phyloP scores from a whole-genome alignment of 2,797 vertebrate genomes.

The Sebastes nivosus region DNA sequence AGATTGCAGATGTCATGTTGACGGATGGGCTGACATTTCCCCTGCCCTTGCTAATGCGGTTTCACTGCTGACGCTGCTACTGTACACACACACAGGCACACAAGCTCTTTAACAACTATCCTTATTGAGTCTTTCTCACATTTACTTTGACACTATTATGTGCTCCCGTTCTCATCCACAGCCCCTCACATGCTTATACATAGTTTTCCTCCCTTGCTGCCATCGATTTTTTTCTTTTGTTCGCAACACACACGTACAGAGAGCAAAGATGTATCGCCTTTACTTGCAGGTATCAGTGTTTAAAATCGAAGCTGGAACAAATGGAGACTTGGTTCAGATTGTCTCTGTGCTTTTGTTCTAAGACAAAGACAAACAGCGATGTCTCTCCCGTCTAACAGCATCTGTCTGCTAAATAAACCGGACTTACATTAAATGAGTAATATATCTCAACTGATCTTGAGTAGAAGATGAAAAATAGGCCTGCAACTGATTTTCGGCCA shows the following conservation, averaged over 20 bases:
- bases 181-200: background rate
- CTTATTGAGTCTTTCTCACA: slow-evolving; percentile 25
- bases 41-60: slow-evolving; percentile 33
- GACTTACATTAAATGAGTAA: background rate
- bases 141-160: slow-evolving; percentile 18
- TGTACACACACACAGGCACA: slow-evolving; percentile 20
- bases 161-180: background rate
- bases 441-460: background rate
- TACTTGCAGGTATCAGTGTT: slow-evolving; percentile 17
- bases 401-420: background rate
- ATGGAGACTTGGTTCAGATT: background rate
- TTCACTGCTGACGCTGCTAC: slow-evolving; percentile 58
- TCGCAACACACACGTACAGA: background rate
- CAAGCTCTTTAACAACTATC: slow-evolving; percentile 3
- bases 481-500: background rate
- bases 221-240: background rate
- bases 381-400: background rate
- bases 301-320: background rate
- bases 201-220: background rate
- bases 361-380: background rate
- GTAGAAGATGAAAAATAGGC: background rate
- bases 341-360: background rate
- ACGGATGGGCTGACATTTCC: slow-evolving; percentile 65
- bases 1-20: slow-evolving; percentile 66
- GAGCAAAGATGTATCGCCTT: background rate